Percentiles rank a stretch among this genome's conserved stretches.
These are phyloP conservation scores for Cyphomyrus discorhynchus DNA, from an alignment of 2,113 vertebrate genomes.

Conservation along the genomic window DNA sequence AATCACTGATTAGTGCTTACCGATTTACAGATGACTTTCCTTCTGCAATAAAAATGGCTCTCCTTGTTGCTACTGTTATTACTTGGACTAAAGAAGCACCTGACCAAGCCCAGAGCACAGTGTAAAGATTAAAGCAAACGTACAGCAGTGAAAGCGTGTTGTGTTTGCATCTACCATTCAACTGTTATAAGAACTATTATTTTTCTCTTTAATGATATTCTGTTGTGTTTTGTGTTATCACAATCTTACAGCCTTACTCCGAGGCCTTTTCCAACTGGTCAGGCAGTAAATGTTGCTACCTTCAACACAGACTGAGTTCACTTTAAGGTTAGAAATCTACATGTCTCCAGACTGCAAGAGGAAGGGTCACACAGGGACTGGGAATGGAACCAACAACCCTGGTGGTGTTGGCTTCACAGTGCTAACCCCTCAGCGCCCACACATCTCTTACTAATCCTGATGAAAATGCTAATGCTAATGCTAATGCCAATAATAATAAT, in stretches of 20 bases:
- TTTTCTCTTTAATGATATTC: not conserved
- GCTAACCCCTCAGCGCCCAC: not conserved
- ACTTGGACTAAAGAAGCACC: not conserved
- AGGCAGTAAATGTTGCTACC: not conserved
- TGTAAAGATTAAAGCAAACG: not conserved
- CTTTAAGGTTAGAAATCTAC: not conserved
- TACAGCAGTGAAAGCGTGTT: not conserved
- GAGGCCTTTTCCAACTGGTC: not conserved
- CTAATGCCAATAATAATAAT: not conserved
- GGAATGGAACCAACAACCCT: not conserved
- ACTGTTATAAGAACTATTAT: not conserved
- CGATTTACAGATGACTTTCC: not conserved
- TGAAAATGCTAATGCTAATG: not conserved
- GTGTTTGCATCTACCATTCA: not conserved
- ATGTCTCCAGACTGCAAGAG: not conserved
- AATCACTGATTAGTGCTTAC: not conserved
- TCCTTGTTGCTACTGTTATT: not conserved
- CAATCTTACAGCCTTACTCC: not conserved
- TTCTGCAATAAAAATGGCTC: not conserved
- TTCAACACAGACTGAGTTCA: not conserved
- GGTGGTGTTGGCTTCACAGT: not conserved
- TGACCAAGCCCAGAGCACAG: not conserved
- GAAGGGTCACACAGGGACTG: not conserved
- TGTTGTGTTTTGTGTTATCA: not conserved
- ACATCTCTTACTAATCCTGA: not conserved